Conservation (phyloP, 2,797 vertebrate genomes). For the Mus spretus region DNA sequence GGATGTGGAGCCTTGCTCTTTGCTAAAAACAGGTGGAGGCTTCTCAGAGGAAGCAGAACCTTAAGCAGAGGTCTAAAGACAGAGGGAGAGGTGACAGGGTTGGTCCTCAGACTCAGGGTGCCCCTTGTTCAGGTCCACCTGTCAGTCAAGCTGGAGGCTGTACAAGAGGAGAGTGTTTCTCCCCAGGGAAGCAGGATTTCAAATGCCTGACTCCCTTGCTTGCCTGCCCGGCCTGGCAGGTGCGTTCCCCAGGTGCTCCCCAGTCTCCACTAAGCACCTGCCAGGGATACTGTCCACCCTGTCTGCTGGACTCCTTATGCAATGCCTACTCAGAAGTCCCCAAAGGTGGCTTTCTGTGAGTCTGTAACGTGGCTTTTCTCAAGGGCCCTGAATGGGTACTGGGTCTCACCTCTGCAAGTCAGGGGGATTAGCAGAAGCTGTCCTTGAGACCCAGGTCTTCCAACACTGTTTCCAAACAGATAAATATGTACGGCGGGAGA, state of each 20-base stretch:
- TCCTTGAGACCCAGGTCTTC: neutral
- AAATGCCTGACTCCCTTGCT: neutral
- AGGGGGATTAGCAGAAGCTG: neutral
- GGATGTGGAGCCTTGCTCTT: neutral
- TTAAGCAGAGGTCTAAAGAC: neutral
- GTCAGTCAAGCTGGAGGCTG: rapidly evolving
- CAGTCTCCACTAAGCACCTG: neutral
- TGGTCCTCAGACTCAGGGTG: neutral
- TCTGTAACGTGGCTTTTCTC: neutral
- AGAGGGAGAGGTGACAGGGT: neutral
- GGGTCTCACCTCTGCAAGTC: rapidly evolving
- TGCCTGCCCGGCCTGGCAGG: neutral
- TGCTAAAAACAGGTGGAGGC: neutral
- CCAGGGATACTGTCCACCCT: neutral
- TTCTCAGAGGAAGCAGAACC: neutral
- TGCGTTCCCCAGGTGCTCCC: neutral
- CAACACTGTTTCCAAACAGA: constrained; percentile 63
- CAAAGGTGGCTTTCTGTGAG: neutral
- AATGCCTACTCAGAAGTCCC: neutral
- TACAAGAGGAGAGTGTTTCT: no score
- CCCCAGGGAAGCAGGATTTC: neutral
- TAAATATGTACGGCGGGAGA: constrained; percentile 9
- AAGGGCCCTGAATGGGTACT: neutral
- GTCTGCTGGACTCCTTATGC: neutral
- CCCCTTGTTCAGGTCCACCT: no score